These are phyloP conservation scores for Lophotis ruficrista DNA, from an alignment of 2,113 vertebrate species.

Conservation along the genomic window DNA sequence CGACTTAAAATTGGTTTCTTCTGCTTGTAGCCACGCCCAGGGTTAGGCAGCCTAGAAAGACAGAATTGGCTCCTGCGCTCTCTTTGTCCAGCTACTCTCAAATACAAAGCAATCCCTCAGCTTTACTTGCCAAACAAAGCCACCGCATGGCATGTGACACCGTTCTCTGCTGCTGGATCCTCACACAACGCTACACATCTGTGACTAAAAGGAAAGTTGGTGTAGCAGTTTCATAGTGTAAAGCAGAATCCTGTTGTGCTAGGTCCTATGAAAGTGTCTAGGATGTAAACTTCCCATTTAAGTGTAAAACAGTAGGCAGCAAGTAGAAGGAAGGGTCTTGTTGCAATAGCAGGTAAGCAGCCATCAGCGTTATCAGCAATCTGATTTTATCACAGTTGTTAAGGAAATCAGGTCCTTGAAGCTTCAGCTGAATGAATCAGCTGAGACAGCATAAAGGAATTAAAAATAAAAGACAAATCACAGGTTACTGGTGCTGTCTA, in stretches of 20 bases:
- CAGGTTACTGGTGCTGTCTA: not conserved
- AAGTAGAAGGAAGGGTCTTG: not conserved
- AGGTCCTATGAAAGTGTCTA: not conserved
- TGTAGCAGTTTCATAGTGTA: not conserved
- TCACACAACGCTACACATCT: rapidly evolving
- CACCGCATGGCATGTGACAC: not conserved
- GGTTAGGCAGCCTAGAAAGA: not conserved
- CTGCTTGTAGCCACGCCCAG: not conserved
- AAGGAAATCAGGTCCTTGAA: not conserved
- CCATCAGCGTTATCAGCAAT: not conserved
- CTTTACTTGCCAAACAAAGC: not conserved
- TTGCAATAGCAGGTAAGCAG: not conserved
- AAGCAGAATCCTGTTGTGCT: not conserved
- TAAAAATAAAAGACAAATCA: not conserved
- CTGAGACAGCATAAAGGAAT: not conserved
- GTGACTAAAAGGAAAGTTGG: not conserved
- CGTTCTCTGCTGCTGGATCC: not conserved
- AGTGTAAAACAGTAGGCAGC: not conserved
- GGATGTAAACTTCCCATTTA: not conserved
- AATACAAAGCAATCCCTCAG: not conserved
- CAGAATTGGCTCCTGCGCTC: not conserved
- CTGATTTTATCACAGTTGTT: not conserved
- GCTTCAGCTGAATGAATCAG: not conserved
- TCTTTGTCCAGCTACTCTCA: not conserved
- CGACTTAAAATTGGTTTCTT: not conserved